Conservation (phyloP, 2,797 vertebrate genomes). For the Protonibea diacanthus region DNA sequence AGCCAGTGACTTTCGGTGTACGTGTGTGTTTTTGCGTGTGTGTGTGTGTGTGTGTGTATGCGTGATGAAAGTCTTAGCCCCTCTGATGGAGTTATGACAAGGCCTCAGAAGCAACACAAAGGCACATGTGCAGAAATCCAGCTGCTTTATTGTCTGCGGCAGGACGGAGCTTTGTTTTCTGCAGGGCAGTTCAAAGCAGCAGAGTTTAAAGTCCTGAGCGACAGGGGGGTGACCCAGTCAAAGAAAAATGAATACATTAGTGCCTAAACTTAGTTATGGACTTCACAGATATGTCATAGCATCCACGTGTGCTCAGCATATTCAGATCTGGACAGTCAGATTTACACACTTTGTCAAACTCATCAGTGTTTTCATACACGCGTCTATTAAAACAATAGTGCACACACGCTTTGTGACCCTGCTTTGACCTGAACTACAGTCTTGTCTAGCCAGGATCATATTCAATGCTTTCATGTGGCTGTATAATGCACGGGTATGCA, state of each 20-base stretch:
- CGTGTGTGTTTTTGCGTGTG: constrained; percentile 33
- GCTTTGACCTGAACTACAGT: constrained; percentile 25
- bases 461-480: constrained; percentile 22
- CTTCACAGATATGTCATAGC: constrained; percentile 44
- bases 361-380: constrained; percentile 23
- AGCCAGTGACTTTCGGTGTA: constrained; percentile 60
- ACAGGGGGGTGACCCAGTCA: constrained; percentile 24
- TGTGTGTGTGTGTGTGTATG: constrained; percentile 26
- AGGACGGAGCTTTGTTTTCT: constrained; percentile 77
- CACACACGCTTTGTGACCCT: constrained; percentile 25
- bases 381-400: constrained; percentile 54
- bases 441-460: constrained; percentile 9
- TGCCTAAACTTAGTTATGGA: constrained; percentile 54
- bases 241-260: constrained; percentile 67
- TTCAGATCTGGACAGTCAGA: constrained; percentile 29
- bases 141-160: constrained; percentile 81
- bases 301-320: constrained; percentile 39
- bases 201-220: constrained; percentile 68
- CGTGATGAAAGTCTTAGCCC: constrained; percentile 62
- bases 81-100: constrained; percentile 85
- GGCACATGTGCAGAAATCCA: constrained; percentile 85
- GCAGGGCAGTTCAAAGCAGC: constrained; percentile 75
- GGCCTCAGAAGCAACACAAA: constrained; percentile 81
- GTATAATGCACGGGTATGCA: neutral
- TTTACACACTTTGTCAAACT: constrained; percentile 42